Evolutionary conservation across 2,888 invertebrate species (phyloP).

Genomic region (Erebia ligea): DNA sequence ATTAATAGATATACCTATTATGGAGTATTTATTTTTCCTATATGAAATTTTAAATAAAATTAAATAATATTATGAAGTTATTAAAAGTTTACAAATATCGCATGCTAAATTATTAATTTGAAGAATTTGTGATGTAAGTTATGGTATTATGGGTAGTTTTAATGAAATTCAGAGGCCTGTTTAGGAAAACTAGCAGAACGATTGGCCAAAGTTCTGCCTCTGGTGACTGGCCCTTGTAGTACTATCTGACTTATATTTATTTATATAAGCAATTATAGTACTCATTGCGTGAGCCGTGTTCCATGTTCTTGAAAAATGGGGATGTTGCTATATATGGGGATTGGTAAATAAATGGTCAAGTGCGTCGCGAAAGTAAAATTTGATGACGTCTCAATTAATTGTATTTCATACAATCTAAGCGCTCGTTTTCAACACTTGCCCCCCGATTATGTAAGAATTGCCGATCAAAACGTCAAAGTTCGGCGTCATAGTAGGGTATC

Average conservation of each 20-base stretch:
- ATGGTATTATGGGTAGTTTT: not conserved
- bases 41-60: not conserved
- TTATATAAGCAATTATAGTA: not conserved
- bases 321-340: too few species aligned
- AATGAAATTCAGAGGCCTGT: not conserved
- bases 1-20: too few species aligned
- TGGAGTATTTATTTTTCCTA: constrained; percentile 2
- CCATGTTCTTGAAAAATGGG: too few species aligned
- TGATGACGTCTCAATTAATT: too few species aligned
- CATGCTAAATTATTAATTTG: not conserved
- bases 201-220: not conserved
- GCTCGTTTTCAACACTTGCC: too few species aligned
- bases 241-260: not conserved
- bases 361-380: too few species aligned
- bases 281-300: not conserved
- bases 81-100: not conserved
- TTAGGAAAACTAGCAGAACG: not conserved
- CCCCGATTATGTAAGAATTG: too few species aligned
- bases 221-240: not conserved
- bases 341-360: too few species aligned
- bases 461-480: too few species aligned
- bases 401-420: too few species aligned
- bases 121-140: not conserved
- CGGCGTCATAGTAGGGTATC: too few species aligned
- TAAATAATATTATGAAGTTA: not conserved